A percentile compares a stretch with the other conserved stretches of the same genome.
These are phyloP conservation scores for Oreonectes daqikongensis DNA, from an alignment of 2,797 vertebrate species.

Conservation along the genomic window DNA sequence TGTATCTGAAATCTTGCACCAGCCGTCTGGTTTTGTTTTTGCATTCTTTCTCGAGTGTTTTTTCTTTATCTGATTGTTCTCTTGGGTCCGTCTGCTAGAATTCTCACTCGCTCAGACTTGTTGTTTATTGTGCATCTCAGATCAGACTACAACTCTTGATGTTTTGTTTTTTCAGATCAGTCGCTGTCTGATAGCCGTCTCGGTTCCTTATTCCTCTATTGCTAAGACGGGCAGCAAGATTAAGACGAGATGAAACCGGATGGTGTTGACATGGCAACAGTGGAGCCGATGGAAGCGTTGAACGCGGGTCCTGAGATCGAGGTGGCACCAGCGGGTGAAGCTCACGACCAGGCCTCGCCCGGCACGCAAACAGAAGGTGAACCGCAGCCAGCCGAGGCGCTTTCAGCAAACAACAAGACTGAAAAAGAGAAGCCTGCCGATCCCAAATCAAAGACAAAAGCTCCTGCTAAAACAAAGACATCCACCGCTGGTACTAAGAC, in stretches of 20 bases:
- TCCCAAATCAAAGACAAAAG: conserved; percentile 75
- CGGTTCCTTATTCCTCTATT: conserved; percentile 51
- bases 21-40: neutral
- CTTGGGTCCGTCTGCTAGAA: conserved; percentile 10
- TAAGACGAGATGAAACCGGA: conserved; percentile 80
- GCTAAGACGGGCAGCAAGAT: conserved; percentile 66
- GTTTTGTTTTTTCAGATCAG: conserved; percentile 59
- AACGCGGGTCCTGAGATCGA: conserved; percentile 71
- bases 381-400: conserved; percentile 51
- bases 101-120: conserved; percentile 38
- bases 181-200: conserved; percentile 60
- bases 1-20: too few species aligned
- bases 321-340: conserved; percentile 62
- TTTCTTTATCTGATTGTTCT: conserved; percentile 47
- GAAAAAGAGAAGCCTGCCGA: conserved; percentile 69
- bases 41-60: conserved; percentile 14
- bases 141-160: neutral
- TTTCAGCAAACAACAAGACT: conserved; percentile 62
- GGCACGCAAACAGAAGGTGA: conserved; percentile 56
- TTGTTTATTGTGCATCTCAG: conserved; percentile 21
- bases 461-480: conserved; percentile 69
- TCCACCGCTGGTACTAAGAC: conserved; percentile 62
- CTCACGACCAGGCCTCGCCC: conserved; percentile 62
- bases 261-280: conserved; percentile 74
- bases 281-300: conserved; percentile 76